These are phyloP conservation scores for Medauroidea extradentata DNA, from an alignment of 1,140 invertebrate species.

Conservation along the genomic window DNA sequence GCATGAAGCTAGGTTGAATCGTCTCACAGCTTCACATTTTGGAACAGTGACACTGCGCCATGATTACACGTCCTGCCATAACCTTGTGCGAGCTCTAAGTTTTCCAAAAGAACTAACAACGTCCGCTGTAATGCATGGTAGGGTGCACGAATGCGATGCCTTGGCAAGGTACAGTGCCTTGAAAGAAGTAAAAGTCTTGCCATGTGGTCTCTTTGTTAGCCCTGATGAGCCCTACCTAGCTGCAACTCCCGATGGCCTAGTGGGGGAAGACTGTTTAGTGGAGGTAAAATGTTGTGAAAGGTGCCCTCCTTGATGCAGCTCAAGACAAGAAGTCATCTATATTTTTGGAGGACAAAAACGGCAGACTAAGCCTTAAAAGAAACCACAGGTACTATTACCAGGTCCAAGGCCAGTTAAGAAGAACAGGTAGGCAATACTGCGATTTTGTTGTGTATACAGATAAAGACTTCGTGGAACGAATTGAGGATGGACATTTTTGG, in stretches of 20 bases:
- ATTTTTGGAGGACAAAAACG: neutral
- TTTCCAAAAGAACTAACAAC: neutral
- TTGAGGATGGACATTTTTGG: too few relatives aligned
- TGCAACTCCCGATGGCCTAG: constrained; percentile 26
- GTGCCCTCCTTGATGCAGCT: neutral
- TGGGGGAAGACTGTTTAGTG: constrained; percentile 21
- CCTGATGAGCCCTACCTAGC: constrained; percentile 16
- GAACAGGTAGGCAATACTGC: constrained; percentile 12
- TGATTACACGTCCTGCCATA: neutral
- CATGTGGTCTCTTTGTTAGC: constrained; percentile 8
- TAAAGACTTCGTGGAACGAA: neutral
- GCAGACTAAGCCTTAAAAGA: neutral
- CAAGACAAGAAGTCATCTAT: neutral
- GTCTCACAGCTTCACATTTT: constrained; percentile 1
- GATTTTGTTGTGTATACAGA: constrained; percentile 16
- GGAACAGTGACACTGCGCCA: neutral
- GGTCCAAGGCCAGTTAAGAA: constrained; percentile 14
- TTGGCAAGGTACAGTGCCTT: neutral
- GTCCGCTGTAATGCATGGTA: neutral
- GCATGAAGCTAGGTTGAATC: neutral
- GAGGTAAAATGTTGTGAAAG: constrained; percentile 20
- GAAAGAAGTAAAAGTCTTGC: neutral
- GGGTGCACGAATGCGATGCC: neutral
- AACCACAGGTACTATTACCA: constrained; percentile 18
- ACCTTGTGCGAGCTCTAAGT: neutral